Base-by-base conservation (phyloP, 1,140 invertebrate species). In the Triops longicaudatus region DNA sequence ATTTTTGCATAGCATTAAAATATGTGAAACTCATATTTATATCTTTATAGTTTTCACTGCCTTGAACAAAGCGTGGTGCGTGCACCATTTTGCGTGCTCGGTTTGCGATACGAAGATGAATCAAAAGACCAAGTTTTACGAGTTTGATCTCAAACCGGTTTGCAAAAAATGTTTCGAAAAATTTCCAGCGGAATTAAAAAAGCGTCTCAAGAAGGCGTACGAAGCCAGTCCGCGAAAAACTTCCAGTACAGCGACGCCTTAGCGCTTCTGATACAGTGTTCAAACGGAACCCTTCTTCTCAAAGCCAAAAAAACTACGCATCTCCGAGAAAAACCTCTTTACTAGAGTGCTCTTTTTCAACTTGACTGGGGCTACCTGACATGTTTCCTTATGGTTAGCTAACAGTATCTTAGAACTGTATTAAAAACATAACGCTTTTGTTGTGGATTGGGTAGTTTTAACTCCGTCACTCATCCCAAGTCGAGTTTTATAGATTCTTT, bases 11-110 rank as follows among this genome's bases (percentile, higher is more conserved):
- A 74, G n/a, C n/a, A n/a, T 27, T 78, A 42, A 6, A 75, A 72
- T 41, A 27, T 79, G 14, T 44, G 14, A 79, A 41, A 28, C 14
- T 73, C 1, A 44, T 77, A 73, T 26, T 78, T 81, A 12, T 78
- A 80, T 78, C 78, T 77, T 80, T 78, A n/a, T 85, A 98, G 97
- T 98, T 42, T 98, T 99, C 84, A 97, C 94, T 79, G 97, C 98
- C 50, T 86, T 99, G 80, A 98, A 99, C 84, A 99, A 99, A 86
- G 95, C 96, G n/a, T 99, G 97, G 97, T 99, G 98, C 85, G 93
- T 97, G 28, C 92, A 98, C 85, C 98, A 99, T 84, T 99, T 99
- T 85, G 93, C 96, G n/a, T 99, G 98, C 85, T 93, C 95, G 22
- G 90, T 98, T 78, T 99, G 98, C 85, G 98, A 99, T 84, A 92